Percentiles rank a stretch among this genome's conserved stretches.
phyloP scores from a whole-genome alignment of 2,888 invertebrate genomes.

The Acanthococcus lagerstroemiae region DNA sequence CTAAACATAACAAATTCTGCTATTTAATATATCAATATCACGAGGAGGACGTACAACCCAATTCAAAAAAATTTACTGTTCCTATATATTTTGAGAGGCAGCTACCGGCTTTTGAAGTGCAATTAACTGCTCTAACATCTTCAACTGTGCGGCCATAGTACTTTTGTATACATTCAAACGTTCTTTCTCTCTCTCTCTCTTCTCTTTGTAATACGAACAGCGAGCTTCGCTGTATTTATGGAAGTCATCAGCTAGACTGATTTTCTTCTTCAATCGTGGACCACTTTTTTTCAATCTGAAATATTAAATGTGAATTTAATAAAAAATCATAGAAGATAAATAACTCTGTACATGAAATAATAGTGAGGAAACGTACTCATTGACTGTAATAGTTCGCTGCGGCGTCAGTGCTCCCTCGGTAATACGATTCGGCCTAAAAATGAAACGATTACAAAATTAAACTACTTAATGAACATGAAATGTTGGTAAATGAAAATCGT shows the following conservation, averaged over 20 bases:
- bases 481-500: not conserved
- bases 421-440: not conserved
- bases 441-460: not conserved
- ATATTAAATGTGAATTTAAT: not conserved
- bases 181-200: not conserved
- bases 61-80: not conserved
- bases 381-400: not conserved
- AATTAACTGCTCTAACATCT: not conserved
- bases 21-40: not conserved
- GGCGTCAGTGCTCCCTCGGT: not conserved
- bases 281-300: not conserved
- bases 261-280: not conserved
- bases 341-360: not conserved
- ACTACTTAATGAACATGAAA: not conserved
- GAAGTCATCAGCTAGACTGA: not conserved
- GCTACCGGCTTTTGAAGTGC: not conserved
- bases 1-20: not conserved
- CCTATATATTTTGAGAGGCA: not conserved
- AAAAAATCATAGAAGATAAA: not conserved
- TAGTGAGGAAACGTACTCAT: not conserved
- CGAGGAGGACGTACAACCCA: no score
- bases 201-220: not conserved
- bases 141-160: not conserved
- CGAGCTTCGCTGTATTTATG: not conserved
- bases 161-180: not conserved